These are phyloP conservation scores for Proterorhinus semilunaris DNA, from an alignment of 2,113 vertebrate genomes.

Conservation along the genomic window DNA sequence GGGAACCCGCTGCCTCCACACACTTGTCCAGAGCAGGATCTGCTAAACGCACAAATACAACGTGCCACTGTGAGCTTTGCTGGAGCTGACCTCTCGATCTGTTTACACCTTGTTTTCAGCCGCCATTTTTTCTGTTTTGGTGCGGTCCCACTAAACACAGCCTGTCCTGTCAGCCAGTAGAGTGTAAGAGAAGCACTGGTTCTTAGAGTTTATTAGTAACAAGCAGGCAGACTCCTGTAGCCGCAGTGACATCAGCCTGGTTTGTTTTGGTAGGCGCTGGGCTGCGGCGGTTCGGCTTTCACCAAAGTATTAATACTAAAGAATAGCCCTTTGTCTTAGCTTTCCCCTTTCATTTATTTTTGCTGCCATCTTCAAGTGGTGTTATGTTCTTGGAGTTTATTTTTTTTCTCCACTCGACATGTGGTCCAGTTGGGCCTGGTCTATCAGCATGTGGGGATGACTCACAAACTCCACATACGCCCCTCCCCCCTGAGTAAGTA, in stretches of 20 bases:
- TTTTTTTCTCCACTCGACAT: constrained; percentile 46
- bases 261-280: constrained; percentile 21
- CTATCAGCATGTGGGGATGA: constrained; percentile 70
- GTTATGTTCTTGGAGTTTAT: constrained; percentile 20
- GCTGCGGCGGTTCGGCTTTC: background rate
- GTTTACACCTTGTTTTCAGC: background rate
- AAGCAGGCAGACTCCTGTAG: constrained; percentile 13
- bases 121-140: constrained; percentile 22
- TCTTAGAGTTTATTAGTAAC: background rate
- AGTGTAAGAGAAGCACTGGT: background rate
- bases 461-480: constrained; percentile 48
- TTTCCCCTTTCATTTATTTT: background rate
- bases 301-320: constrained; percentile 27
- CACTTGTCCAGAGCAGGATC: background rate
- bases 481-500: background rate
- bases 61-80: background rate
- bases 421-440: constrained; percentile 47
- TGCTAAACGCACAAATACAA: background rate
- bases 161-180: constrained; percentile 5
- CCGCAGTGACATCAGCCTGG: constrained; percentile 14
- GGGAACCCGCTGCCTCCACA: background rate
- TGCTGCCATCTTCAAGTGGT: background rate
- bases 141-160: constrained; percentile 20
- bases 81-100: background rate
- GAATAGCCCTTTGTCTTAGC: constrained; percentile 24